Evolutionary conservation across 2,797 vertebrate genomes (phyloP).

Genomic region (Tympanoctomys barrerae): DNA sequence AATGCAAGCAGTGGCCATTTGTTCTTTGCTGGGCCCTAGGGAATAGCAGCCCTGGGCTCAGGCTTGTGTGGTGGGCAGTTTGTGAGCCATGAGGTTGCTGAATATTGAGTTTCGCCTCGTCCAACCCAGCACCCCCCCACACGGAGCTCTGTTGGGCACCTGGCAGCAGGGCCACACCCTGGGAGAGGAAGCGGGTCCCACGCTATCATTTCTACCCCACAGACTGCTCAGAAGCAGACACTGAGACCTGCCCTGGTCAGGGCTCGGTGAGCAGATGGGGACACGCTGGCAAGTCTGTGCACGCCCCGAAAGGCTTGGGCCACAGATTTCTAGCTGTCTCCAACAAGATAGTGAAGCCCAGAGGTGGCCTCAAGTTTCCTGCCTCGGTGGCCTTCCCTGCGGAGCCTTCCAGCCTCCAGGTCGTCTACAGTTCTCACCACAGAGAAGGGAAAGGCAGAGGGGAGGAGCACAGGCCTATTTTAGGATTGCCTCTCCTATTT

Average conservation of each 20-base stretch:
- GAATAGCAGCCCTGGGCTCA: background rate
- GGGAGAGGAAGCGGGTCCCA: background rate
- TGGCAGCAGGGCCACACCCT: fast-evolving
- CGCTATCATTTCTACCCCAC: background rate
- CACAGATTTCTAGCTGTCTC: background rate
- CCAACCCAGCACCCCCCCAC: too few species aligned
- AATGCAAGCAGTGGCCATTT: background rate
- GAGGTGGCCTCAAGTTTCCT: background rate
- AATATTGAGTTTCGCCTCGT: background rate
- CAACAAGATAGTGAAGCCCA: background rate
- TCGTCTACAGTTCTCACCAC: background rate
- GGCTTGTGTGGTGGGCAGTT: background rate
- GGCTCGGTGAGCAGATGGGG: background rate
- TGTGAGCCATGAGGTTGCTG: background rate
- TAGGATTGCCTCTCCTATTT: constrained; percentile 54
- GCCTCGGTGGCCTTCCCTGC: background rate
- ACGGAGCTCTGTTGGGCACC: background rate
- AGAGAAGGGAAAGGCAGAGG: background rate
- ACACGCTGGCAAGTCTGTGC: background rate
- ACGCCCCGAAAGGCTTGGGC: background rate
- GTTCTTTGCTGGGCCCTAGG: background rate
- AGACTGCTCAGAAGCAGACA: background rate
- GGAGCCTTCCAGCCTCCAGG: fast-evolving
- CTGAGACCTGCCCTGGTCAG: background rate
- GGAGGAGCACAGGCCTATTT: background rate